Evolutionary conservation across 2,797 vertebrate species (phyloP), one percentile per base, ranked within the genome.

Genomic region (Discoglossus pictus): DNA sequence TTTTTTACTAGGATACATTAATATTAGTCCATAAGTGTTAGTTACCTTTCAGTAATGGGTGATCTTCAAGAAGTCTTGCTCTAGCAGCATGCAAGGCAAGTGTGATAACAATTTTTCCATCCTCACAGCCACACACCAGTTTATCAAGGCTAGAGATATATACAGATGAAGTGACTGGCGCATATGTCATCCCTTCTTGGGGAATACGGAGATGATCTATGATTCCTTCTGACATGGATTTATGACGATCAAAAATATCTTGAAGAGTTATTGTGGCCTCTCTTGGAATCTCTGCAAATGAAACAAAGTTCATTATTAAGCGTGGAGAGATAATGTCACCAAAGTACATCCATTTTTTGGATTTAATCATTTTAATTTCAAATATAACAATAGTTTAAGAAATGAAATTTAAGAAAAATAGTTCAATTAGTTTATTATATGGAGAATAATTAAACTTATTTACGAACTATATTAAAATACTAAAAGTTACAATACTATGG

Each of bases 61-160:
- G 0, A 0, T 77, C 79, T 72, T 80, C 82, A 21, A 89, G 7
- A 61, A 91, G 86, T 60, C 82, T 80, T 70, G 82, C 80, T 81
- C 72, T 86, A 36, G 81, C 86, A 47, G 80, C 80, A 61, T 74
- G 80, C 68, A 91, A 79, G 51, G 84, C 90, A 31, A 74, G 34
- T 0, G 79, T 84, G 44, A 87, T 55, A 38, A 90, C 74, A 61
- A 91, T 88, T 27, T 77, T 80, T 12, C 90, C 90, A 15, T 89
- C 84, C 74, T 87, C 87, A 68, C 81, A 90, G 43, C 90, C 90
- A 63, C 87, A 91, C 23, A 90, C 80, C 0, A 91, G 77, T 9
- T 81, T 87, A 68, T 90, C 83, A 0, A 88, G 84, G 63, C 48
- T 74, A 13, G 84, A 69, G 42, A 91, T 75, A 51, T 89, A 90